These are phyloP conservation scores for Drosophila varians DNA, from an alignment of 1,140 invertebrate genomes.

Conservation along the genomic window DNA sequence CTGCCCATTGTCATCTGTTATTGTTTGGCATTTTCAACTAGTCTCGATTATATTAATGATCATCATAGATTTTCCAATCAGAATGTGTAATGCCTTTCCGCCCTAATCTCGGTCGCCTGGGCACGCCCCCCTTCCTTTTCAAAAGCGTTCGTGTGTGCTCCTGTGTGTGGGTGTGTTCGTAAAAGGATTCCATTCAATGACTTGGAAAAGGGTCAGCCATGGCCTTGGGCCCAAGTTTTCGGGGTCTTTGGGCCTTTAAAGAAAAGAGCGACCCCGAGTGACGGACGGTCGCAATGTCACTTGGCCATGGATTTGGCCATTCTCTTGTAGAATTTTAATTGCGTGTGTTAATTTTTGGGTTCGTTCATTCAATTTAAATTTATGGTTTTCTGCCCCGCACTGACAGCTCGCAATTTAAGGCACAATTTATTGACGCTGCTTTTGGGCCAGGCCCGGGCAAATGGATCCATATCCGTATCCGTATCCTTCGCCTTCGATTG, in stretches of 20 bases:
- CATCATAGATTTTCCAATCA: conserved; percentile 77
- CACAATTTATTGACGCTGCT: conserved; percentile 64
- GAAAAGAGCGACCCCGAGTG: background rate
- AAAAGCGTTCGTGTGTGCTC: background rate
- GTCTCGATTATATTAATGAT: conserved; percentile 75
- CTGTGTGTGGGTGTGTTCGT: conserved; percentile 9
- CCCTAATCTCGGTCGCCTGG: conserved; percentile 32
- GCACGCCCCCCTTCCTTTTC: conserved; percentile 31
- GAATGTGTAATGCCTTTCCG: conserved; percentile 55
- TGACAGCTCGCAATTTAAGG: conserved; percentile 30
- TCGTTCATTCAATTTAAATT: conserved; percentile 58
- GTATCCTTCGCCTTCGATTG: conserved; percentile 14
- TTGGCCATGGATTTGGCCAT: conserved; percentile 40
- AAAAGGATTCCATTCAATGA: conserved; percentile 65
- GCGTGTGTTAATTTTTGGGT: conserved; percentile 74
- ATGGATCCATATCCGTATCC: conserved; percentile 11
- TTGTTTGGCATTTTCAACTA: conserved; percentile 59
- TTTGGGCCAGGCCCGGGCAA: conserved; percentile 3
- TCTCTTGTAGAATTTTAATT: conserved; percentile 71
- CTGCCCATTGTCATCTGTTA: conserved; percentile 42
- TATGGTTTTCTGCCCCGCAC: conserved; percentile 50
- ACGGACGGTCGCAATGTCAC: conserved; percentile 30
- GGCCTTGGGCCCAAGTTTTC: conserved; percentile 13
- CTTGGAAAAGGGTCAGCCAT: conserved; percentile 71
- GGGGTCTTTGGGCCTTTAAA: conserved; percentile 10